Conservation (phyloP, 2,888 invertebrate genomes). For the Rhagophthalmus giganteus region DNA sequence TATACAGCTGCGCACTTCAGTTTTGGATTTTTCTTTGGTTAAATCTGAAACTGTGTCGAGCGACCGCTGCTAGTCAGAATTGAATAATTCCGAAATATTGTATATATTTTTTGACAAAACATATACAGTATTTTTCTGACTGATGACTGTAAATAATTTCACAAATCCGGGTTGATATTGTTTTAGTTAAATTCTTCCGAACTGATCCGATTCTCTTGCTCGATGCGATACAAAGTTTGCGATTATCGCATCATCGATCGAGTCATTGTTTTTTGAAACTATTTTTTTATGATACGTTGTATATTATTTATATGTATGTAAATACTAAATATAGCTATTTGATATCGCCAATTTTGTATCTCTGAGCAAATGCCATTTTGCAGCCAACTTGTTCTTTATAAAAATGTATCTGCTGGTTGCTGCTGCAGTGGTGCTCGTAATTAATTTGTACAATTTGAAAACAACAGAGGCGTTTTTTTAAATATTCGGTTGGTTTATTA, state of each 20-base stretch:
- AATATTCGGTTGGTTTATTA: conserved; percentile 17
- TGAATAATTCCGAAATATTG: conserved; percentile 48
- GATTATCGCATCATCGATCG: conserved; percentile 22
- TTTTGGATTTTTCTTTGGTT: conserved; percentile 44
- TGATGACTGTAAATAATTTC: conserved; percentile 35
- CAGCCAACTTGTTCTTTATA: conserved; percentile 17
- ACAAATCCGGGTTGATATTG: conserved; percentile 28
- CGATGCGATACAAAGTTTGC: conserved; percentile 35
- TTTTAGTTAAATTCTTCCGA: conserved; percentile 31
- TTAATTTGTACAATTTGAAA: conserved; percentile 1
- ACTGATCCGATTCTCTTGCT: conserved; percentile 23
- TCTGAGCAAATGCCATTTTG: conserved; percentile 30
- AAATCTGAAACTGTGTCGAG: conserved; percentile 51
- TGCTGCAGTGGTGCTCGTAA: conserved; percentile 7
- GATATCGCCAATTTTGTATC: conserved; percentile 36
- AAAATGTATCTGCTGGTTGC: conserved; percentile 16
- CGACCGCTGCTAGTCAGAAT: conserved; percentile 52
- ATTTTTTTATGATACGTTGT: conserved; percentile 33
- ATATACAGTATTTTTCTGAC: conserved; percentile 55
- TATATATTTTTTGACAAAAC: conserved; percentile 50
- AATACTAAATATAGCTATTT: conserved; percentile 35
- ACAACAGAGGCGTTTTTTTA: conserved; percentile 9
- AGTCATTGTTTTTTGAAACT: conserved; percentile 27
- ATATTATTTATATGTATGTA: conserved; percentile 37
- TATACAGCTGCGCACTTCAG: conserved; percentile 53